Conservation (phyloP, 2,797 vertebrate species). For the Limnodromus scolopaceus region DNA sequence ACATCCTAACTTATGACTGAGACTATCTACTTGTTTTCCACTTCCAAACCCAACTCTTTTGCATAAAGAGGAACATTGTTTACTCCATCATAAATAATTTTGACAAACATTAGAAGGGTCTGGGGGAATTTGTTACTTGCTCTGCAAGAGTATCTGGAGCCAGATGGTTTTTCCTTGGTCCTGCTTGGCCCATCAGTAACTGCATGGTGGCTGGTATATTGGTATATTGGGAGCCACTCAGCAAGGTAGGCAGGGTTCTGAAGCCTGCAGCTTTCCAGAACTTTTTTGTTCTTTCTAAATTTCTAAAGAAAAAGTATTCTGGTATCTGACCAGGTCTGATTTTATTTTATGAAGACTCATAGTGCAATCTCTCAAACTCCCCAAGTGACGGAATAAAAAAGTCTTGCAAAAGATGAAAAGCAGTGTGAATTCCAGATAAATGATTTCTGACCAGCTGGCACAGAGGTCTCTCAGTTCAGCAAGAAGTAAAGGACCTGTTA, state of each 20-base stretch:
- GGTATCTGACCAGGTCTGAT: accelerated
- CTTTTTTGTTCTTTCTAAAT: not conserved
- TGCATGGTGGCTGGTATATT: not conserved
- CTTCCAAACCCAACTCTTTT: not conserved
- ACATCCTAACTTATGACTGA: not conserved
- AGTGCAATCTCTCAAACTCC: not conserved
- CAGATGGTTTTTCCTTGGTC: not conserved
- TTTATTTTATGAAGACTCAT: not conserved
- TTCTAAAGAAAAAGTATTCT: not conserved
- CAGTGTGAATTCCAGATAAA: not conserved
- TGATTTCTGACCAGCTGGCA: accelerated
- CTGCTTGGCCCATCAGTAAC: accelerated
- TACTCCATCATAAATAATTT: not conserved
- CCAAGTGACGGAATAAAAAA: not conserved
- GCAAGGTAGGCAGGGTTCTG: accelerated
- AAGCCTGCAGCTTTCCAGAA: not conserved
- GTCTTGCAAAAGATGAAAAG: not conserved
- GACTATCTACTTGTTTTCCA: not conserved
- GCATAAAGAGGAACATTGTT: accelerated
- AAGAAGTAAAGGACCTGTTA: not conserved
- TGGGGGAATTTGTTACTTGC: not conserved
- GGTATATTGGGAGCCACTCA: not conserved
- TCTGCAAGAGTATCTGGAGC: not conserved
- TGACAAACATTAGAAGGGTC: not conserved
- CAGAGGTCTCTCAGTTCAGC: not conserved